Evolutionary conservation across 1,140 invertebrate genomes (phyloP).

Genomic region (Cydia fagiglandana): DNA sequence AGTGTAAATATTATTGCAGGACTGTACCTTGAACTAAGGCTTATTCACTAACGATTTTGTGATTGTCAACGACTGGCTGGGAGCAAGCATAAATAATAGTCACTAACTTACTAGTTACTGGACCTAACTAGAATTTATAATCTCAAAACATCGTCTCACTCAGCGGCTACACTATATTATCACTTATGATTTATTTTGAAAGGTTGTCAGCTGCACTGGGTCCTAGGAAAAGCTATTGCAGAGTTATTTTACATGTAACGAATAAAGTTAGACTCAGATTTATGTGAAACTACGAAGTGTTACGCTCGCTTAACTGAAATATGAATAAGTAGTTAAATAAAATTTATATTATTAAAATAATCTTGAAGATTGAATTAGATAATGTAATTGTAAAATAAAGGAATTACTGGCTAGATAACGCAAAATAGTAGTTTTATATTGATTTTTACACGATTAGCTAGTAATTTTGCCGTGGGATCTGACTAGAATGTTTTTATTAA

Average conservation of each 20-base stretch:
- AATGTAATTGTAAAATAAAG: too few species aligned
- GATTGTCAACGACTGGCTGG: background rate
- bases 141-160: constrained; percentile 16
- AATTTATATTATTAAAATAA: too few species aligned
- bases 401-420: too few species aligned
- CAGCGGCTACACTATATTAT: background rate
- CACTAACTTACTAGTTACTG: background rate
- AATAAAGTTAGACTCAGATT: background rate
- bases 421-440: too few species aligned
- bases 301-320: too few species aligned
- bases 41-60: background rate
- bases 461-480: too few species aligned
- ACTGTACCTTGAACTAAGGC: too few species aligned
- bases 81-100: background rate
- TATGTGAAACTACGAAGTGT: background rate
- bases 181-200: constrained; percentile 14
- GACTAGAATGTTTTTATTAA: too few species aligned
- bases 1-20: too few species aligned
- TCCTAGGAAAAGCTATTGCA: background rate
- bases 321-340: too few species aligned
- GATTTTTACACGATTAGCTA: too few species aligned
- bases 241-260: background rate
- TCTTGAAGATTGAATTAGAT: too few species aligned
- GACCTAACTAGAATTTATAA: constrained; percentile 19
- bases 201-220: background rate